These are phyloP conservation scores for Fragum whitleyi DNA, from an alignment of 2,888 invertebrate genomes.

Conservation along the genomic window DNA sequence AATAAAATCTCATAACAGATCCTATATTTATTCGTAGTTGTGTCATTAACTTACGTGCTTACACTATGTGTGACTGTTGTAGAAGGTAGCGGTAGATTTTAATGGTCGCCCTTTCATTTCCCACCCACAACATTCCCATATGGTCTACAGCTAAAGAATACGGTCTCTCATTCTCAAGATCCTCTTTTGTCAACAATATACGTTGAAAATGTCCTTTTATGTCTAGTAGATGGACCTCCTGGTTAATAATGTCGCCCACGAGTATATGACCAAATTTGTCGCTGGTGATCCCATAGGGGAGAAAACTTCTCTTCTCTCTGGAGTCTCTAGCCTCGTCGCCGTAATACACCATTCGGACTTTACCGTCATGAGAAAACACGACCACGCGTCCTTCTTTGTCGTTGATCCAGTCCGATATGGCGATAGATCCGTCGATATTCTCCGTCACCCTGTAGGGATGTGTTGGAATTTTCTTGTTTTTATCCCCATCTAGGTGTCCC, in stretches of 20 bases:
- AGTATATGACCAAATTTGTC: constrained; percentile 61
- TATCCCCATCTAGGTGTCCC: constrained; percentile 60
- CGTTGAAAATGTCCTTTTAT: constrained; percentile 62
- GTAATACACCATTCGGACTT: constrained; percentile 63
- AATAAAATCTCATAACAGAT: no score
- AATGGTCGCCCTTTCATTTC: constrained; percentile 63
- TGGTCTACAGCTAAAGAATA: constrained; percentile 62
- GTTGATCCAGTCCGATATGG: constrained; percentile 59
- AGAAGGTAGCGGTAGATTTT: constrained; percentile 60
- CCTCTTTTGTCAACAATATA: constrained; percentile 46
- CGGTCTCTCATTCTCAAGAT: constrained; percentile 56
- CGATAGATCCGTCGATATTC: constrained; percentile 63
- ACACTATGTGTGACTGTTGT: constrained; percentile 63
- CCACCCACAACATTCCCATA: constrained; percentile 63
- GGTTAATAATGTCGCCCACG: constrained; percentile 58
- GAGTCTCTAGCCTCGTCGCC: constrained; percentile 34
- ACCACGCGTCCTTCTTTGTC: constrained; percentile 65
- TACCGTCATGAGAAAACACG: constrained; percentile 61
- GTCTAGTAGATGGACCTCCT: constrained; percentile 60
- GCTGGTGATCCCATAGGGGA: constrained; percentile 61
- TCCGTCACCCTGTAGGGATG: constrained; percentile 64
- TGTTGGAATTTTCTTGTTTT: constrained; percentile 50
- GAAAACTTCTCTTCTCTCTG: constrained; percentile 46
- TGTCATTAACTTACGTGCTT: constrained; percentile 63
- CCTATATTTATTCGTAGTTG: no score